These are phyloP conservation scores for Alentia gelatinosa DNA, from an alignment of 2,888 invertebrate genomes.

Conservation along the genomic window DNA sequence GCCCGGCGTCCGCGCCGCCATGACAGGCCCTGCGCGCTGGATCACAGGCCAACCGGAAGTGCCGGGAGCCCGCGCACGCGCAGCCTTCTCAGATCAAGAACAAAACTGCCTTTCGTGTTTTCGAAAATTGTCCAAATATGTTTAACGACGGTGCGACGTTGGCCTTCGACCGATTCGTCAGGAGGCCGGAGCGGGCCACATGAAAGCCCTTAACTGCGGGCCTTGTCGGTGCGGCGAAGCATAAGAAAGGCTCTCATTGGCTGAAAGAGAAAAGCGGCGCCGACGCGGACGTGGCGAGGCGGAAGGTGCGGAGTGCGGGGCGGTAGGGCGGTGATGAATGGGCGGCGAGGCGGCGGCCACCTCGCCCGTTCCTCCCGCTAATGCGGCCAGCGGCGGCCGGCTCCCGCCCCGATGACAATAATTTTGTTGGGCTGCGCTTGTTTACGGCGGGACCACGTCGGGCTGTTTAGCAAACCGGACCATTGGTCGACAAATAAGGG, in stretches of 20 bases:
- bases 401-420: not conserved
- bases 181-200: not conserved
- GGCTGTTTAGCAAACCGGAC: constrained; percentile 49
- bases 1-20: constrained; percentile 9
- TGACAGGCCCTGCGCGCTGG: constrained; percentile 46
- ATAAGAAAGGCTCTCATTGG: constrained; percentile 44
- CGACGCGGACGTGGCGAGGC: not conserved
- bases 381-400: not conserved
- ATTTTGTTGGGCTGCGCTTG: not conserved
- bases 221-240: not conserved
- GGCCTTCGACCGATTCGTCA: constrained; percentile 51
- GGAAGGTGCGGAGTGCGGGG: not conserved
- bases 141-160: constrained; percentile 46
- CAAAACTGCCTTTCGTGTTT: constrained; percentile 47
- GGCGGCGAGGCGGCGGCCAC: not conserved
- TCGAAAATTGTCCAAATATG: constrained; percentile 54
- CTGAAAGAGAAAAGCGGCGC: not conserved
- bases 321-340: constrained; percentile 6
- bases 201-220: constrained; percentile 40
- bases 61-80: constrained; percentile 15
- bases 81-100: constrained; percentile 49
- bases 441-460: not conserved
- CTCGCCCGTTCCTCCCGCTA: not conserved
- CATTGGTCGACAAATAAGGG: constrained; percentile 41
- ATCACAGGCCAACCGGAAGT: constrained; percentile 49